Conservation (phyloP, 2,888 invertebrate genomes). For the Apamea sordens region DNA sequence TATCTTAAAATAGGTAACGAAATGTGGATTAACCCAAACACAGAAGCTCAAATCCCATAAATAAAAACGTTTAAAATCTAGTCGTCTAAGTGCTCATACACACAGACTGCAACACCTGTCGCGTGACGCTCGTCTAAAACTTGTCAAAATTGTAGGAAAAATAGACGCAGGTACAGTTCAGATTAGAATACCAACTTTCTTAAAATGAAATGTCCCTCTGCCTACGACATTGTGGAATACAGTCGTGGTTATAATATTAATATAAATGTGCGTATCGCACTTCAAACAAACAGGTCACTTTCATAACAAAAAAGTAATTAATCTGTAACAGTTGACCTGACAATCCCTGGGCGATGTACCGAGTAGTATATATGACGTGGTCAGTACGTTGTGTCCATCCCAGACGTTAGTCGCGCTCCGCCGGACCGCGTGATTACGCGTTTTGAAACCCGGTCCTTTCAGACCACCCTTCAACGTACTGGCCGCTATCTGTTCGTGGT, state of each 20-base stretch:
- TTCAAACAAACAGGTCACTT: not conserved
- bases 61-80: not conserved
- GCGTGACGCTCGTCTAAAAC: not conserved
- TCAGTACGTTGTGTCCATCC: slow-evolving; percentile 23
- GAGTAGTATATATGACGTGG: slow-evolving; percentile 22
- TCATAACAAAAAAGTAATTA: slow-evolving; percentile 12
- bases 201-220: not conserved
- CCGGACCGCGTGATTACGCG: slow-evolving; percentile 71
- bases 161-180: not conserved
- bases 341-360: slow-evolving; percentile 29
- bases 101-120: too few species aligned
- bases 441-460: slow-evolving; percentile 52
- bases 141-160: not conserved
- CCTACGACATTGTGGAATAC: not conserved
- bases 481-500: slow-evolving; percentile 34
- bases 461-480: slow-evolving; percentile 31
- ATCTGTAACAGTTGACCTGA: slow-evolving; percentile 29
- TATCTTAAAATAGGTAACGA: not conserved
- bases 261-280: not conserved
- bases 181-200: not conserved
- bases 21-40: not conserved
- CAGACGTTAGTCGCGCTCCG: slow-evolving; percentile 68
- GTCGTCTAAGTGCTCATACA: not conserved
- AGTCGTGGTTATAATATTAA: not conserved
- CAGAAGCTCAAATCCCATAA: not conserved